phyloP scores from a whole-genome alignment of 2,888 invertebrate genomes.

The Petrolisthes cinctipes region DNA sequence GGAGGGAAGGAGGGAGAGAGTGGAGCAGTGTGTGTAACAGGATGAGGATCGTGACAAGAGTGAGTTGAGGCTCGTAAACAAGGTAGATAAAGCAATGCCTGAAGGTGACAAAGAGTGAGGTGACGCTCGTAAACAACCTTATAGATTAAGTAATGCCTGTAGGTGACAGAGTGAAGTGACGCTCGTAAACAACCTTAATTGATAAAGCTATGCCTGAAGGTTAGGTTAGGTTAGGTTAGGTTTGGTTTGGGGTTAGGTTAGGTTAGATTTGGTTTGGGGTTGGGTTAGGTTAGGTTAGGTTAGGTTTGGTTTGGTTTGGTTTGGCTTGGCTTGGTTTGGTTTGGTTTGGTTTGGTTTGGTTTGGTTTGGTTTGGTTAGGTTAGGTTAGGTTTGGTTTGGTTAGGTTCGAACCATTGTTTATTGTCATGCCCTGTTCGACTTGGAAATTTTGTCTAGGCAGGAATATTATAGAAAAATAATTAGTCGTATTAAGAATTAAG shows the following conservation, averaged over 20 bases:
- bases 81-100: too few species aligned
- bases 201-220: background rate
- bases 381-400: background rate
- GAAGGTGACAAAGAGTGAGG: too few species aligned
- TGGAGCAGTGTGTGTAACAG: background rate
- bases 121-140: too few species aligned
- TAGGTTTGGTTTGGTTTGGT: background rate
- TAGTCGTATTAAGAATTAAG: too few species aligned
- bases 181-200: too few species aligned
- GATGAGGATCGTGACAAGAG: background rate
- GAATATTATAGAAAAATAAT: too few species aligned
- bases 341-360: background rate
- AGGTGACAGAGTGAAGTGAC: background rate
- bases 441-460: too few species aligned
- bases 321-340: background rate
- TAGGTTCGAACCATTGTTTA: background rate
- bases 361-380: background rate
- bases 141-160: background rate
- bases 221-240: constrained; percentile 7
- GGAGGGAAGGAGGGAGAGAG: background rate
- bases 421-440: too few species aligned
- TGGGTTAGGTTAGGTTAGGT: background rate
- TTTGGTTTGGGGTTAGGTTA: background rate
- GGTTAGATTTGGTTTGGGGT: constrained; percentile 14
- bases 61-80: too few species aligned